Evolutionary conservation across 1,140 invertebrate genomes (phyloP).

Genomic region (Sinella curviseta): DNA sequence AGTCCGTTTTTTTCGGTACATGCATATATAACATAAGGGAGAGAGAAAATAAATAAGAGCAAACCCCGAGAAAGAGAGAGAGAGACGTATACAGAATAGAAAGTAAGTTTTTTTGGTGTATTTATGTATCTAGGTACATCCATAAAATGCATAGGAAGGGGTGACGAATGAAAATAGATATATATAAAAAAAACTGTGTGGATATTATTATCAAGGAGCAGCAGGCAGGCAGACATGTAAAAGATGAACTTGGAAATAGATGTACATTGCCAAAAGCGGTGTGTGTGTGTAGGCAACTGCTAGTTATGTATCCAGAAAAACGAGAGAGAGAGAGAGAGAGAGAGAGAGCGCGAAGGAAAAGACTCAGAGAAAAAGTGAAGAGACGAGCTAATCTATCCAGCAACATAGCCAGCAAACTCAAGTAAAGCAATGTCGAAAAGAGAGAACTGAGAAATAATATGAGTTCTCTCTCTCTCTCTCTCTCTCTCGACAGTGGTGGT

Average conservation of each 20-base stretch:
- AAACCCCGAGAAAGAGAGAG: constrained; percentile 23
- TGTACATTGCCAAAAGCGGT: constrained; percentile 9
- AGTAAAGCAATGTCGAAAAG: background rate
- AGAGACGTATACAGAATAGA: constrained; percentile 9
- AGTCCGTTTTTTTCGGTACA: constrained; percentile 1
- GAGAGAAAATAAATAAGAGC: constrained; percentile 19
- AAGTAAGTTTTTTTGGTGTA: constrained; percentile 1
- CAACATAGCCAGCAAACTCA: background rate
- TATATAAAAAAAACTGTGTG: background rate
- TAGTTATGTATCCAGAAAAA: constrained; percentile 17
- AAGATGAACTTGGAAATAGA: background rate
- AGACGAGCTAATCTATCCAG: constrained; percentile 22
- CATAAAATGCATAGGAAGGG: background rate
- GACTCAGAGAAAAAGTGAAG: constrained; percentile 23
- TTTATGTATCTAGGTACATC: background rate
- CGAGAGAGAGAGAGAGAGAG: background rate
- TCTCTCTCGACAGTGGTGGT: background rate
- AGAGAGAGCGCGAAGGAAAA: constrained; percentile 3
- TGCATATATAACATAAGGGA: background rate
- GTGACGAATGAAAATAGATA: background rate
- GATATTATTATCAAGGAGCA: background rate
- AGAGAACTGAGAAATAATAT: background rate
- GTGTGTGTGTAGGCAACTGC: constrained; percentile 12
- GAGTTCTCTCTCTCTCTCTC: background rate
- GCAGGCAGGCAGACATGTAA: background rate